phyloP scores from a whole-genome alignment of 2,797 vertebrate genomes.

The Benthosema pterotum region DNA sequence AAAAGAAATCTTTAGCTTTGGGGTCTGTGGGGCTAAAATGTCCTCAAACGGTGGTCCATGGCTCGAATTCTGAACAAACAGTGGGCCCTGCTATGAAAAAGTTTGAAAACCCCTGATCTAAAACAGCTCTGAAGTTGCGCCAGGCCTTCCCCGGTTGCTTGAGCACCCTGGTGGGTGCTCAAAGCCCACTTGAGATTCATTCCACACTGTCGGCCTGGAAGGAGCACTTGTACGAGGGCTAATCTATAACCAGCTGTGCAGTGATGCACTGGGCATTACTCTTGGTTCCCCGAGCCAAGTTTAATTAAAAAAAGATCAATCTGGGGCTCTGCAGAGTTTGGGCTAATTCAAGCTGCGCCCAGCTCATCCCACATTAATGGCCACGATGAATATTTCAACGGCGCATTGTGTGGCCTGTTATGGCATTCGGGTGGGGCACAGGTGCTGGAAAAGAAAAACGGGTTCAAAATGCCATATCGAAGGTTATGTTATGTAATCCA shows the following conservation, averaged over 20 bases:
- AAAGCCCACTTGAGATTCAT: neutral
- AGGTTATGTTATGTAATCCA: slow-evolving; percentile 4
- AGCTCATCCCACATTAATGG: slow-evolving; percentile 32
- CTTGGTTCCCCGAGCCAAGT: slow-evolving; percentile 16
- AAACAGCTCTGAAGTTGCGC: too few species aligned
- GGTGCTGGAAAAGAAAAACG: slow-evolving; percentile 19
- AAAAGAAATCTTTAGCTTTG: too few species aligned
- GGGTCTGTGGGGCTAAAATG: too few species aligned
- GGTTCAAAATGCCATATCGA: neutral
- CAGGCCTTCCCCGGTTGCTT: too few species aligned
- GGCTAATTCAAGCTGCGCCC: slow-evolving; percentile 17
- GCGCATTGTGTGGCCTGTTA: slow-evolving; percentile 12
- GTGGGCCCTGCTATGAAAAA: too few species aligned
- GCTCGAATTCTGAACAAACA: too few species aligned
- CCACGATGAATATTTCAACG: slow-evolving; percentile 44
- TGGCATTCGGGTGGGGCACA: slow-evolving; percentile 22
- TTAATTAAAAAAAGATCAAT: slow-evolving; percentile 60
- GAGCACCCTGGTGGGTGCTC: too few species aligned
- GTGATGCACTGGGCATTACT: slow-evolving; percentile 19
- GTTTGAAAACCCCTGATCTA: too few species aligned
- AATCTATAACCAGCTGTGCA: slow-evolving; percentile 22
- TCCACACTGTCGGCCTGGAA: neutral
- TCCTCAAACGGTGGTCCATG: too few species aligned
- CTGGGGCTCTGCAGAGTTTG: slow-evolving; percentile 28
- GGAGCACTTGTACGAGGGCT: neutral